Evolutionary conservation across 2,113 vertebrate species (phyloP).

Genomic region (Pteronura brasiliensis): DNA sequence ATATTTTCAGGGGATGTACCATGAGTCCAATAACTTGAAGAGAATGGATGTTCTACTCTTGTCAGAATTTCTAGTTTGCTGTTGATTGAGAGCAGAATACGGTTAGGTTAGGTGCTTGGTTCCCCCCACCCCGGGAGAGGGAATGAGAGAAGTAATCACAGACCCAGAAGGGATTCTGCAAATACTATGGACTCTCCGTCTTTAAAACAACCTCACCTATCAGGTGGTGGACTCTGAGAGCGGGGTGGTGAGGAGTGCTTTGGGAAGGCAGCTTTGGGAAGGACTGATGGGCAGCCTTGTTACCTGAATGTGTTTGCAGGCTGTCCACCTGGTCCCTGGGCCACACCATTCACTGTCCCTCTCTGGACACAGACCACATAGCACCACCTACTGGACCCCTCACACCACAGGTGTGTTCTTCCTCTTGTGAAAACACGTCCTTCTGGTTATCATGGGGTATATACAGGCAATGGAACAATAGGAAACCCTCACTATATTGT

Average conservation of each 20-base stretch:
- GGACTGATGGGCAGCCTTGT: accelerated
- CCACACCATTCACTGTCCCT: neutral
- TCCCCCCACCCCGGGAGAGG: accelerated
- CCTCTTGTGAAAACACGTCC: neutral
- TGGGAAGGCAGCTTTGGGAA: too few species aligned
- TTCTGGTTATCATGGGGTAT: too few species aligned
- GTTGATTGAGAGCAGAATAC: neutral
- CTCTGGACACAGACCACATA: neutral
- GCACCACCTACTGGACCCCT: neutral
- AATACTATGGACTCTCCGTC: too few species aligned
- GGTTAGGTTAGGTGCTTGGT: too few species aligned
- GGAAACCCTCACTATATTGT: accelerated
- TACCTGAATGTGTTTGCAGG: neutral
- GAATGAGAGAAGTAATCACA: neutral
- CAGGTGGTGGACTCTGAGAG: accelerated
- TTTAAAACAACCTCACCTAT: neutral
- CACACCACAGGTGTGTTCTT: accelerated
- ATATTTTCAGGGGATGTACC: neutral
- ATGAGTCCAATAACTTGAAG: neutral
- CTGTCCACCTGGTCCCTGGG: neutral
- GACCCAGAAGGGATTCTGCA: neutral
- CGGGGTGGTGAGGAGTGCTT: accelerated
- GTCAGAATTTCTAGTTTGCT: accelerated
- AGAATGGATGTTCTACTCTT: neutral
- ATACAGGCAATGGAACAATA: accelerated